A percentile compares a stretch with the other conserved stretches of the same genome.
Conservation (phyloP, 2,888 invertebrate species). For the Nezara viridula region DNA sequence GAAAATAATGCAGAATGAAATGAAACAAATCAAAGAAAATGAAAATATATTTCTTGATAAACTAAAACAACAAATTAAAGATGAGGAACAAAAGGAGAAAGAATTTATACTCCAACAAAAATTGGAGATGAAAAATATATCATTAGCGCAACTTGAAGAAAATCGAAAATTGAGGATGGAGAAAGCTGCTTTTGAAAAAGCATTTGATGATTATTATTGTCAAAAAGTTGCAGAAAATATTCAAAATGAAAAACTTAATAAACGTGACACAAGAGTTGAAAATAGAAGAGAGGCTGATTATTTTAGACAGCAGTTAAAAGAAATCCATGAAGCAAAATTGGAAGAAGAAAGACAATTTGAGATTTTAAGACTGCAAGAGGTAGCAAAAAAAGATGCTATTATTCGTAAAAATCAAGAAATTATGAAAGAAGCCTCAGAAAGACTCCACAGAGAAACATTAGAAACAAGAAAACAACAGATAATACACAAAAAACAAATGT, state of each 20-base stretch:
- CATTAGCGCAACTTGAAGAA: constrained; percentile 38
- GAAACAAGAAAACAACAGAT: constrained; percentile 56
- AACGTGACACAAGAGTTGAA: background rate
- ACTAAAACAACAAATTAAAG: constrained; percentile 45
- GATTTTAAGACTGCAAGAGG: constrained; percentile 40
- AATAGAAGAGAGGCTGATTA: constrained; percentile 48
- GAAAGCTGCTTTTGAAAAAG: background rate
- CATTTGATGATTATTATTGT: constrained; percentile 50
- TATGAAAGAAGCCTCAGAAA: constrained; percentile 44
- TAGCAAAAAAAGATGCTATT: constrained; percentile 38
- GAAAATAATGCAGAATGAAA: constrained; percentile 48
- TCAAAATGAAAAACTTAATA: constrained; percentile 7
- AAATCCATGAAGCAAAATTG: constrained; percentile 32
- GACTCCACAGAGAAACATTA: constrained; percentile 55
- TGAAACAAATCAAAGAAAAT: constrained; percentile 20
- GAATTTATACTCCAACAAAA: constrained; percentile 37
- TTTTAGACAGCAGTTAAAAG: constrained; percentile 50
- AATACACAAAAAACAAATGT: background rate
- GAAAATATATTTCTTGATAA: constrained; percentile 44
- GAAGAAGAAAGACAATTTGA: constrained; percentile 53
- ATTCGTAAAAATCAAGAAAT: constrained; percentile 3
- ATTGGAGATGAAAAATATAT: constrained; percentile 32
- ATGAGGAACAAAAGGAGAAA: constrained; percentile 49
- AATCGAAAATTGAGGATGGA: background rate
- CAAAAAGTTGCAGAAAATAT: constrained; percentile 14